Base-by-base conservation (phyloP, 1,140 invertebrate genomes). In the Leptopilina clavipes region DNA sequence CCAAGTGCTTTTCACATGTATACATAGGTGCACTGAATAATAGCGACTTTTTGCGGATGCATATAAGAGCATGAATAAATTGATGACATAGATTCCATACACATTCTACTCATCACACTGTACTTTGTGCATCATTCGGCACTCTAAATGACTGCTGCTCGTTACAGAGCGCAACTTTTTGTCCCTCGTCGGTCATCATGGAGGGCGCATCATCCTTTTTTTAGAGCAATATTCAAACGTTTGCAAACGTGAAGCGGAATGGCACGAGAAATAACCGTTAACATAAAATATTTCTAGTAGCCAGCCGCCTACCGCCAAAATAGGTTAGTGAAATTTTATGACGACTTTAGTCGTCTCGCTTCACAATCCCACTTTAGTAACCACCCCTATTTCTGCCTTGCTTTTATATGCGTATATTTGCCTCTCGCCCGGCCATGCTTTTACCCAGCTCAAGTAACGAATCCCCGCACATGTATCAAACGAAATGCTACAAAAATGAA, bases 261-360 rank as follows among this genome's bases (percentile, higher is more conserved):
- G 59, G 22, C 11, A 9, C 19, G 54, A 59, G 17, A 73, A 77
- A 77, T 70, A 44, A 71, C 44, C 44, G 37, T 71, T 71, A 43
- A 44, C 70, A 17, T 71, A 71, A 43, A 43, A 43, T 71, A 43
- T 71, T 71, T 71, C 14, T 40, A 22, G 31, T 10, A 17, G 6
- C 25, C 43, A 43, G 43, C 43, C 44, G n/a, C n/a, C 44, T 45
- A 17, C 31, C 18, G 37, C 31, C 31, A 45, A 44, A 43, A 22
- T 44, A 11, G 44, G 37, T 45, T 71, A 44, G 37, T 71, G 37
- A 71, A 71, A 71, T 71, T 45, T 71, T 71, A 44, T 43, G 37
- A 44, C 70, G 37, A 71, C 70, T 45, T 43, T 56, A 22, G 54
- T 12, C 19, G 22, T 22, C 48, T 52, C 22, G 56, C 56, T 65